Percentiles rank a stretch among this genome's conserved stretches.
These are phyloP conservation scores for Danio aesculapii DNA, from an alignment of 2,797 vertebrate species.

Conservation along the genomic window DNA sequence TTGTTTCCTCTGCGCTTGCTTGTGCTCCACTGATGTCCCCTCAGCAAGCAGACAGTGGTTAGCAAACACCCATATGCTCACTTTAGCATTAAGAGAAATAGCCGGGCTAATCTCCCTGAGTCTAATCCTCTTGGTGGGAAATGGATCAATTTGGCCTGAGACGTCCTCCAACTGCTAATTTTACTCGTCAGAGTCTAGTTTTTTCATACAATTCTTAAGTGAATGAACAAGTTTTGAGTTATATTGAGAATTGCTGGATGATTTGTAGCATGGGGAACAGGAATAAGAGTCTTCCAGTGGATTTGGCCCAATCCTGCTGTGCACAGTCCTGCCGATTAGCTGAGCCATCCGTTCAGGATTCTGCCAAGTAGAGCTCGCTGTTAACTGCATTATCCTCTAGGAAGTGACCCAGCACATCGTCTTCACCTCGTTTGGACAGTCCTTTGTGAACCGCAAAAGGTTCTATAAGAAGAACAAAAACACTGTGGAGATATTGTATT, in stretches of 20 bases:
- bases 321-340: constrained; percentile 45
- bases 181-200: constrained; percentile 1
- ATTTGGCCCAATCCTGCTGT: constrained; percentile 42
- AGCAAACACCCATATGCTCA: constrained; percentile 59
- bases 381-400: constrained; percentile 18
- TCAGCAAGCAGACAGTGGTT: constrained; percentile 67
- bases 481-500: neutral
- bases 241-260: neutral
- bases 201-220: neutral
- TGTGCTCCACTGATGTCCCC: constrained; percentile 2
- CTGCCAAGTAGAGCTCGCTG: constrained; percentile 50
- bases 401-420: constrained; percentile 4
- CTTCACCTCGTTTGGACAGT: constrained; percentile 31
- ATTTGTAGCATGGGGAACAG: constrained; percentile 20
- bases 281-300: constrained; percentile 50
- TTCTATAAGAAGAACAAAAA: constrained; percentile 4
- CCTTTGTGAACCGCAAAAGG: constrained; percentile 2
- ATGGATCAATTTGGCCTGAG: constrained; percentile 61
- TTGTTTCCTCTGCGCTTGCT: constrained; percentile 64
- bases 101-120: constrained; percentile 73
- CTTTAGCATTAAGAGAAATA: constrained; percentile 67
- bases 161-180: constrained; percentile 43
- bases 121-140: constrained; percentile 77
- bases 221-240: neutral
- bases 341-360: constrained; percentile 38